A percentile compares a stretch with the other conserved stretches of the same genome.
phyloP scores from a whole-genome alignment of 1,140 invertebrate species.

The Philotrypesis tridentata region DNA sequence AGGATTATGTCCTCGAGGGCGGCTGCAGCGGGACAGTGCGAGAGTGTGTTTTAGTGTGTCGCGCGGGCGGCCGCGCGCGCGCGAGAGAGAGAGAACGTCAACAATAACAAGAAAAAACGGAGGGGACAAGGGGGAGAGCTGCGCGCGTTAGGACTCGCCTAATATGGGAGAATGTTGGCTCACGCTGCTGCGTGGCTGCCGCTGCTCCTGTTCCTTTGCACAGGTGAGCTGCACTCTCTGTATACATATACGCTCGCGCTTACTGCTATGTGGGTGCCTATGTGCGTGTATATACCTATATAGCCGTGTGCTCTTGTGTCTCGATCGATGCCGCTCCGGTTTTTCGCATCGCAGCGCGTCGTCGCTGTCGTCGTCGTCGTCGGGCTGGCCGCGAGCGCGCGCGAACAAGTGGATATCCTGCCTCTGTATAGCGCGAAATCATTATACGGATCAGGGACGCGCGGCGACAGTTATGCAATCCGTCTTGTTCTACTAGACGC shows the following conservation, averaged over 20 bases:
- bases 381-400: too few relatives aligned
- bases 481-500: background rate
- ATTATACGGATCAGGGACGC: background rate
- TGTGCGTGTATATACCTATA: background rate
- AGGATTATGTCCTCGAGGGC: background rate
- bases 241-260: background rate
- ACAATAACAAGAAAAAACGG: too few relatives aligned
- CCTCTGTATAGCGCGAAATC: background rate
- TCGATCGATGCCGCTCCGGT: conserved; percentile 25
- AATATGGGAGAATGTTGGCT: conserved; percentile 68
- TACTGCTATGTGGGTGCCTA: too few relatives aligned
- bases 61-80: too few relatives aligned
- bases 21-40: too few relatives aligned
- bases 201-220: conserved; percentile 62
- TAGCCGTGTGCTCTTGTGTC: too few relatives aligned
- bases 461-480: background rate
- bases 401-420: conserved; percentile 30
- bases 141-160: conserved; percentile 34
- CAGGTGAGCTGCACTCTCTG: conserved; percentile 57
- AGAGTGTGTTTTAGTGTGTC: too few relatives aligned
- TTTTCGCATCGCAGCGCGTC: too few relatives aligned
- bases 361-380: too few relatives aligned
- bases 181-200: conserved; percentile 61
- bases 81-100: too few relatives aligned
- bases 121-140: background rate